A percentile compares a stretch with the other conserved stretches of the same genome.
Conservation (phyloP, 2,797 vertebrate genomes). For the Phrynocephalus vlangalii region DNA sequence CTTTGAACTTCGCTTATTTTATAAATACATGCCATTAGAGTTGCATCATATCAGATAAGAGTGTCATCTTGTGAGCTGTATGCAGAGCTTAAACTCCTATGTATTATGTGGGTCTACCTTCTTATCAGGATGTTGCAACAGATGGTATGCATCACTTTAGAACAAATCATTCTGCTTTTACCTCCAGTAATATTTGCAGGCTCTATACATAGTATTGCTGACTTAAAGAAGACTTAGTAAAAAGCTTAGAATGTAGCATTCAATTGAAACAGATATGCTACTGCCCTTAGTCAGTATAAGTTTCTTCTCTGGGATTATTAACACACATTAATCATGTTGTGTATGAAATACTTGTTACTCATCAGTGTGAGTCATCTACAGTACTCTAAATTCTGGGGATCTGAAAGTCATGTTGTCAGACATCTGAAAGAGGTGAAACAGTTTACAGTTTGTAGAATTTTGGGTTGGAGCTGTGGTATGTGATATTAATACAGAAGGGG, state of each 20-base stretch:
- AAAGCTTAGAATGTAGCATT: slow-evolving; percentile 47
- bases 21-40: slow-evolving; percentile 65
- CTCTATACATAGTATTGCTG: slow-evolving; percentile 54
- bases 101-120: slow-evolving; percentile 68
- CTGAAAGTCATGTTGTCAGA: neutral
- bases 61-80: slow-evolving; percentile 65
- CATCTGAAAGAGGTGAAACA: neutral
- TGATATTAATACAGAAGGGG: neutral
- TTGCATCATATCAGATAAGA: slow-evolving; percentile 75
- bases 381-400: neutral
- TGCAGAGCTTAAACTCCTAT: slow-evolving; percentile 66
- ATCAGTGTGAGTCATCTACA: neutral
- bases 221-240: slow-evolving; percentile 33
- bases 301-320: slow-evolving; percentile 26
- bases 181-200: slow-evolving; percentile 54
- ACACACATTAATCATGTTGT: neutral
- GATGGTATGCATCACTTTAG: slow-evolving; percentile 71
- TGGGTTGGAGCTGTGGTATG: neutral
- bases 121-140: slow-evolving; percentile 69
- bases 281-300: slow-evolving; percentile 22
- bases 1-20: slow-evolving; percentile 74
- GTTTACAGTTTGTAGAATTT: neutral
- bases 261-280: slow-evolving; percentile 20
- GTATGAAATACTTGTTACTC: slow-evolving; percentile 52
- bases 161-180: slow-evolving; percentile 67